Evolutionary conservation across 2,113 vertebrate genomes (phyloP).

Genomic region (Chlorodrepanis virens): DNA sequence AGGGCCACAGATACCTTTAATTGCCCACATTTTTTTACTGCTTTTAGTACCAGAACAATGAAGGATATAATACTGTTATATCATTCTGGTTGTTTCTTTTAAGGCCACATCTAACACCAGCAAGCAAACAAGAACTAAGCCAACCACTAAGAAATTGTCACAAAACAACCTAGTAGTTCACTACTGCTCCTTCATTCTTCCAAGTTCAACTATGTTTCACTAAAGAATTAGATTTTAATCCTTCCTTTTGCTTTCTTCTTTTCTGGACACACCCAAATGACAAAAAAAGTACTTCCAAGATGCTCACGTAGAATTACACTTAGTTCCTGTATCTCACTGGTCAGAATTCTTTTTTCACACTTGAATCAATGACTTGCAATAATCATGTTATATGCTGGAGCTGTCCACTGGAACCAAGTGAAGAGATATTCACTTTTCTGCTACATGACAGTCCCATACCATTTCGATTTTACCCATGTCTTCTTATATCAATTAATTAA

Average conservation of each 20-base stretch:
- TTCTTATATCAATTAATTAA: neutral
- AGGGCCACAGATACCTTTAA: neutral
- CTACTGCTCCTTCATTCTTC: neutral
- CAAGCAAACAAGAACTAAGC: neutral
- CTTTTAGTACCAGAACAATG: neutral
- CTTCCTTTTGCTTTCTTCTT: neutral
- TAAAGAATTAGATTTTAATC: neutral
- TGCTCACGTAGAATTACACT: neutral
- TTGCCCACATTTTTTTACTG: neutral
- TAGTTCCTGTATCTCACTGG: neutral
- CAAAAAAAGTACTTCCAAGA: neutral
- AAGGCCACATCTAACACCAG: neutral
- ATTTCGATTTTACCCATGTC: neutral
- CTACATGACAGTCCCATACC: neutral
- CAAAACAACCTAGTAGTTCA: neutral
- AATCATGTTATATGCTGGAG: accelerated
- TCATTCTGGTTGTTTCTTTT: neutral
- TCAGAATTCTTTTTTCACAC: neutral
- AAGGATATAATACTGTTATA: neutral
- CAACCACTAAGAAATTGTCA: neutral
- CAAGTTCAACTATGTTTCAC: neutral
- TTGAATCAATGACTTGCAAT: neutral
- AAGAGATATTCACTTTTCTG: neutral
- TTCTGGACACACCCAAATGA: neutral
- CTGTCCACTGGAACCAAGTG: neutral